Evolutionary conservation across 1,140 invertebrate genomes (phyloP), one percentile per base, ranked within the genome.

Genomic region (Zaprionus gabonicus): DNA sequence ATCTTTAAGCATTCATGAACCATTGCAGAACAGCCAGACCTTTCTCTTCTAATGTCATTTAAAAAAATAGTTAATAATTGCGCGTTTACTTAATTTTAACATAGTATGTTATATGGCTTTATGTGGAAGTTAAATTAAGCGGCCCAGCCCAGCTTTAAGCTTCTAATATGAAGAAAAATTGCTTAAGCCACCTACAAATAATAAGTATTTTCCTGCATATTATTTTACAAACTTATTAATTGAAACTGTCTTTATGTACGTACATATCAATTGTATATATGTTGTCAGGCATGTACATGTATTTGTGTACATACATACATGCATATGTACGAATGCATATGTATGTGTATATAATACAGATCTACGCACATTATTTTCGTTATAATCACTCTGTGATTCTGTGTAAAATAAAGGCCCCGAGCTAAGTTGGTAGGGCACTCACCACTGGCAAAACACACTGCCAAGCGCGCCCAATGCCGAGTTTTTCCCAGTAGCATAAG

Each of bases 401-500:
- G 73, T 66, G 71, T 56, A 88, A 80, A 81, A 73, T 68, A 77
- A 81, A 82, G 67, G 41, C 85, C 85, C 70, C 60, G 63, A 79
- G 85, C 80, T 6, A 67, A 59, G 67, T 68, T 79, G 78, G 69
- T 69, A 70, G 66, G 78, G 73, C 85, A 85, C 85, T 73, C 84
- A 90, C 85, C 85, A 90, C 85, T 85, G 82, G 72, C 82, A 81
- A 81, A 70, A 67, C 67, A 58, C 80, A 75, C 57, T 59, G 62
- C 46, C 74, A 58, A 81, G 85, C 72, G 85, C 76, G 73, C 71
- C 75, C 78, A 80, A 90, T 91, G 81, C 90, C 76, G 72, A 90
- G 79, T 74, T 88, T 80, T 88, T 82, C 86, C 84, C 87, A 92
- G 91, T 92, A 92, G 91, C 91, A 83, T 74, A 78, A 85, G 87